These are phyloP conservation scores for Callyntrura sp. DNA, from an alignment of 2,888 invertebrate genomes.

Conservation along the genomic window DNA sequence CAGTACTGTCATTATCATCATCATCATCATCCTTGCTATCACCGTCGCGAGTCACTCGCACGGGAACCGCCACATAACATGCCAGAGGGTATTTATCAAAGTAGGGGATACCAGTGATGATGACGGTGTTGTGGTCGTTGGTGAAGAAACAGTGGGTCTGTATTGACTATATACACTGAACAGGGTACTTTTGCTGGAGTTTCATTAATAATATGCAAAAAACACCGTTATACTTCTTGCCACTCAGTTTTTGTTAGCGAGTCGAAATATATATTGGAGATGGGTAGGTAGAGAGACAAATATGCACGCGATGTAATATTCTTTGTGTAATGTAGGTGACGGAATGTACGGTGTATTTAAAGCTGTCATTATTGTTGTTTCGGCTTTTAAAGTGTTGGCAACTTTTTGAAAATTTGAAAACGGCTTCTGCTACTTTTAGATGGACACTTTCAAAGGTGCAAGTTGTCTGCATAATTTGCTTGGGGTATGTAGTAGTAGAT, in stretches of 20 bases:
- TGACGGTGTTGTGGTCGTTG: not conserved
- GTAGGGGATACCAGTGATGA: not conserved
- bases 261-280: too few relatives aligned
- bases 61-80: not conserved
- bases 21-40: not conserved
- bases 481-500: too few relatives aligned
- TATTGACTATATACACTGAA: not conserved
- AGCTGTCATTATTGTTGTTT: constrained; percentile 29
- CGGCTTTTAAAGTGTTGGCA: constrained; percentile 48
- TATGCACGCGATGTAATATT: not conserved
- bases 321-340: too few relatives aligned
- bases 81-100: not conserved
- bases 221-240: too few relatives aligned
- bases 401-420: constrained; percentile 48
- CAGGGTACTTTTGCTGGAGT: not conserved
- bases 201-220: not conserved
- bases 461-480: not conserved
- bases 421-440: not conserved
- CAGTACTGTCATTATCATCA: constrained; percentile 4
- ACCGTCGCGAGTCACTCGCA: too few relatives aligned
- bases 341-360: not conserved
- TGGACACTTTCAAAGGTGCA: not conserved
- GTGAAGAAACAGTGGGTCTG: not conserved
- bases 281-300: not conserved
- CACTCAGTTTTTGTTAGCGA: not conserved